Evolutionary conservation across 2,113 vertebrate genomes (phyloP).

Genomic region (Scalopus aquaticus): DNA sequence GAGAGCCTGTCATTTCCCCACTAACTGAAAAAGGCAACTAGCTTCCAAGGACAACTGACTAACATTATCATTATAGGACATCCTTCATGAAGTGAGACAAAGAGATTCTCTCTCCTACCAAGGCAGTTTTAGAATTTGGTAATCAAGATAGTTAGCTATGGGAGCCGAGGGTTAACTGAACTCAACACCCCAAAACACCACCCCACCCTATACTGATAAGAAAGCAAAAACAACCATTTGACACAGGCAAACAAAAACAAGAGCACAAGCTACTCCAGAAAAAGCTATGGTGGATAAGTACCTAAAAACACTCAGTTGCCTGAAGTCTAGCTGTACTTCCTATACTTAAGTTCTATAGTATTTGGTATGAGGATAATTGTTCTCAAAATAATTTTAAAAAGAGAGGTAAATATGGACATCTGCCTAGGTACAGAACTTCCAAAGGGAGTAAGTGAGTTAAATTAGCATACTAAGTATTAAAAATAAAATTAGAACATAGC

Average conservation of each 20-base stretch:
- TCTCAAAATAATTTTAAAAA: not conserved
- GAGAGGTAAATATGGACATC: not conserved
- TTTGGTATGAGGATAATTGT: not conserved
- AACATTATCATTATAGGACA: not conserved
- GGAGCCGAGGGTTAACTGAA: not conserved
- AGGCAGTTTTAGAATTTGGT: not conserved
- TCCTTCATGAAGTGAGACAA: not conserved
- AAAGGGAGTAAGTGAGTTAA: conserved; percentile 16
- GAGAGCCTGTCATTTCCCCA: not conserved
- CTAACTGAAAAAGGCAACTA: not conserved
- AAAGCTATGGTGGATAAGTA: not conserved
- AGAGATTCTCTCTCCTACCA: not conserved
- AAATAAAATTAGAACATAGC: not conserved
- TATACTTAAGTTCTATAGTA: not conserved
- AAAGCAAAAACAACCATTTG: not conserved
- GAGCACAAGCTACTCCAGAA: not conserved
- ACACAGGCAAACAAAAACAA: not conserved
- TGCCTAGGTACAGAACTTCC: not conserved
- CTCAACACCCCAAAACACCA: not conserved
- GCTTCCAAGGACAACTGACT: not conserved
- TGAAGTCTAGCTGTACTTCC: not conserved
- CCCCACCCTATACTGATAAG: not conserved
- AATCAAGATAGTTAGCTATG: not conserved
- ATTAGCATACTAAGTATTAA: conserved; percentile 4
- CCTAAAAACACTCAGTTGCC: not conserved